Conservation (phyloP, 2,797 vertebrate genomes). For the Chelmon rostratus region DNA sequence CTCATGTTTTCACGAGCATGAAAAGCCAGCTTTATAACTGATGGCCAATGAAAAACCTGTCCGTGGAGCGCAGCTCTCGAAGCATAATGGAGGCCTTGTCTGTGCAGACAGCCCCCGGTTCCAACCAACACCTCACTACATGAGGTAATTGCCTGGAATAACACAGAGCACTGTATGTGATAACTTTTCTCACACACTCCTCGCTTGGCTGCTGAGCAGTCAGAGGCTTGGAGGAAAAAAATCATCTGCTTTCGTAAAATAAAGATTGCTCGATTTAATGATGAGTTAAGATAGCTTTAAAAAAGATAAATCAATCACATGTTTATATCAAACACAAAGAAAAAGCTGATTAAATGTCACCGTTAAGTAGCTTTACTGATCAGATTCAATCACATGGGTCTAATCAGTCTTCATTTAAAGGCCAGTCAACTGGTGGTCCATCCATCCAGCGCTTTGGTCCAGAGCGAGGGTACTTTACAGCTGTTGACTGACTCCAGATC, state of each 20-base stretch:
- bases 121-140: constrained; percentile 61
- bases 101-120: constrained; percentile 48
- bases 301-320: too few species aligned
- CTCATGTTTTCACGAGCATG: constrained; percentile 48
- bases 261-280: not conserved
- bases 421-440: too few species aligned
- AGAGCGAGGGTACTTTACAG: too few species aligned
- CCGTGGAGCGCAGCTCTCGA: not conserved
- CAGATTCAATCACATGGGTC: too few species aligned
- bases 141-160: constrained; percentile 55
- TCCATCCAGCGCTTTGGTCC: too few species aligned
- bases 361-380: too few species aligned
- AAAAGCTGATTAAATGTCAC: too few species aligned
- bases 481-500: too few species aligned
- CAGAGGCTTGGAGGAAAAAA: not conserved
- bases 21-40: constrained; percentile 56
- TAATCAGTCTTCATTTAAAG: too few species aligned
- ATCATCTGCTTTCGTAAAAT: not conserved
- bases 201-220: not conserved
- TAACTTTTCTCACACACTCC: constrained; percentile 30
- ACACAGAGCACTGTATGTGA: constrained; percentile 39
- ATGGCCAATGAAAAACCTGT: constrained; percentile 18
- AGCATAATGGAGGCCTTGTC: constrained; percentile 67
- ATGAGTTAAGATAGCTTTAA: not conserved
- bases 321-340: too few species aligned